Percentiles rank a stretch among this genome's conserved stretches.
Evolutionary conservation across 1,140 invertebrate species (phyloP).

Genomic region (Nautilus pompilius): DNA sequence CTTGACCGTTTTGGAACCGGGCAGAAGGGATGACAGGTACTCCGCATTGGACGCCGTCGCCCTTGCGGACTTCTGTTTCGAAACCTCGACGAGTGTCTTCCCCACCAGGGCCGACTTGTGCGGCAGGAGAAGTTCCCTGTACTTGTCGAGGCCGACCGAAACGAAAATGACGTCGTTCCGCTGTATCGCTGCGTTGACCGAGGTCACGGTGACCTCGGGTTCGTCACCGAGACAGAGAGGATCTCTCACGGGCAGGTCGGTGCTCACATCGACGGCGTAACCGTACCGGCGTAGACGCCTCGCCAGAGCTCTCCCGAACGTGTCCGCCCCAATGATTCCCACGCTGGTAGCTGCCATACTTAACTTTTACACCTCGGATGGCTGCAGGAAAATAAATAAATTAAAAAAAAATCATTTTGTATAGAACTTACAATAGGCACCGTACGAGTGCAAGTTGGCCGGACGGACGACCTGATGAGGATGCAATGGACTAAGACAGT

Average conservation of each 20-base stretch:
- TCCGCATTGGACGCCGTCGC: slow-evolving; percentile 37
- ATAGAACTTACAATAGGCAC: too few relatives aligned
- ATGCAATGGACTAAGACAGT: too few relatives aligned
- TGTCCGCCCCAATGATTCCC: slow-evolving; percentile 46
- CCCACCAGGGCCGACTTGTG: slow-evolving; percentile 18
- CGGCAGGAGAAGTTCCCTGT: slow-evolving; percentile 20
- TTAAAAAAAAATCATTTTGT: too few relatives aligned
- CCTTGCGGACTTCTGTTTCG: slow-evolving; percentile 28
- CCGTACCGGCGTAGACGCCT: slow-evolving; percentile 38
- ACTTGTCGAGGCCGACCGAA: slow-evolving; percentile 39
- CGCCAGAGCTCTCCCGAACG: slow-evolving; percentile 42
- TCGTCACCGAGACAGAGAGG: slow-evolving; percentile 25
- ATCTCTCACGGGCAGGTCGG: slow-evolving; percentile 32
- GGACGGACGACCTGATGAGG: too few relatives aligned
- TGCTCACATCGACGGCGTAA: slow-evolving; percentile 45
- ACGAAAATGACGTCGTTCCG: slow-evolving; percentile 33
- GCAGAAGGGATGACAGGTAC: slow-evolving; percentile 28
- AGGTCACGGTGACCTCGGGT: slow-evolving; percentile 29
- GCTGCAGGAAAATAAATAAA: too few relatives aligned
- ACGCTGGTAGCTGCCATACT: too few relatives aligned
- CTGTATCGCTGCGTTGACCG: too few relatives aligned
- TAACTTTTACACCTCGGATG: too few relatives aligned
- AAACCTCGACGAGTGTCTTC: slow-evolving; percentile 45
- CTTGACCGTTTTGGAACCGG: slow-evolving; percentile 35
- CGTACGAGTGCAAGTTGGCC: too few relatives aligned